Conservation (phyloP, 1,140 invertebrate species). For the Heterodera carotae region DNA sequence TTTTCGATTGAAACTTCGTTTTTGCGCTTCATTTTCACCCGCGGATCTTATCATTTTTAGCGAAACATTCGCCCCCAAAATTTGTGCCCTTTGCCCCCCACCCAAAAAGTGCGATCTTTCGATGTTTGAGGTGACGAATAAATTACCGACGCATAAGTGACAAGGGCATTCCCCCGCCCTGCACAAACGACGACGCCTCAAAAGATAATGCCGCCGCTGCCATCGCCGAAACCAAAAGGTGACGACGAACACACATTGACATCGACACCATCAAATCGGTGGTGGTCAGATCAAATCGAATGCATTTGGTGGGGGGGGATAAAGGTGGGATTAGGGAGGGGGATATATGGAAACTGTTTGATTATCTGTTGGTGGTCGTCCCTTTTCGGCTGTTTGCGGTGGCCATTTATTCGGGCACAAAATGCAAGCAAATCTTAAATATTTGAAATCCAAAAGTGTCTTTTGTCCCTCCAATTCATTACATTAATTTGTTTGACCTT, state of each 20-base stretch:
- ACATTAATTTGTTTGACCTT: not conserved
- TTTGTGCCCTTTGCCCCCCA: not conserved
- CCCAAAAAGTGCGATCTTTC: not conserved
- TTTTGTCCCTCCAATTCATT: not conserved
- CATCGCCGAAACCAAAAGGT: not conserved
- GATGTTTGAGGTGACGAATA: not conserved
- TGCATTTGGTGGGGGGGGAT: too few relatives aligned
- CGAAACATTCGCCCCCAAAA: not conserved
- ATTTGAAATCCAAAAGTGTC: too few relatives aligned
- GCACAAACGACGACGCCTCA: too few relatives aligned
- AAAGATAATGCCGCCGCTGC: not conserved
- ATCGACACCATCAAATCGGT: not conserved
- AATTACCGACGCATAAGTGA: not conserved
- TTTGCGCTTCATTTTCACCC: not conserved
- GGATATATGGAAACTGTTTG: not conserved
- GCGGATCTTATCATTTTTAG: not conserved
- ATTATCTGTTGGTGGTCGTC: not conserved
- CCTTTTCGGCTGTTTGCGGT: not conserved
- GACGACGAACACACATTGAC: not conserved
- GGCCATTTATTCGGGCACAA: too few relatives aligned
- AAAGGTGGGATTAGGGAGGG: too few relatives aligned
- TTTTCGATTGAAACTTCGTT: not conserved
- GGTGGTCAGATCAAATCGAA: not conserved
- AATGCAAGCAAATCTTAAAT: too few relatives aligned
- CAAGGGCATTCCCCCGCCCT: not conserved